phyloP scores from a whole-genome alignment of 2,888 invertebrate genomes.

The Arctia plantaginis region DNA sequence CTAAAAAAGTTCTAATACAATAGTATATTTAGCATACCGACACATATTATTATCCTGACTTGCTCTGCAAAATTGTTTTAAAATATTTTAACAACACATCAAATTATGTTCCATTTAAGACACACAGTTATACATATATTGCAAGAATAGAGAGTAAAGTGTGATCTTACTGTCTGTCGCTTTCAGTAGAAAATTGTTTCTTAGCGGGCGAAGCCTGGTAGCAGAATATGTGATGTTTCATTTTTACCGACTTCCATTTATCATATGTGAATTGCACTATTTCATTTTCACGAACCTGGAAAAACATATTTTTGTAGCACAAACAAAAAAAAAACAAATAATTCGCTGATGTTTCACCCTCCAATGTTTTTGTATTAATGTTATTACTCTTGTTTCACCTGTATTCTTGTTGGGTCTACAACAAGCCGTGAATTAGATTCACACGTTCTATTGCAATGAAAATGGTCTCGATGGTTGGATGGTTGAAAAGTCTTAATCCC shows the following conservation, averaged over 20 bases:
- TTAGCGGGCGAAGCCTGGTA: constrained; percentile 95
- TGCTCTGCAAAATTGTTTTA: constrained; percentile 78
- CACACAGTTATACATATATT: constrained; percentile 33
- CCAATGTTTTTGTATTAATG: too few species aligned
- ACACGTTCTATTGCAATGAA: too few species aligned
- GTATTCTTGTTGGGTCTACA: not conserved
- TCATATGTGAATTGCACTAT: constrained; percentile 94
- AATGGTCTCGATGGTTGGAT: too few species aligned
- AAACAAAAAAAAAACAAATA: not conserved
- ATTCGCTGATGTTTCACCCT: not conserved
- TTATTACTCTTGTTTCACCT: too few species aligned
- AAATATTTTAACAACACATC: constrained; percentile 48
- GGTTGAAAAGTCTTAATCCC: too few species aligned
- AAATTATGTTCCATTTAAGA: constrained; percentile 16
- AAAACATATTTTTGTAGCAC: not conserved
- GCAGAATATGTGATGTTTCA: constrained; percentile 96
- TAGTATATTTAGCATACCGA: constrained; percentile 73
- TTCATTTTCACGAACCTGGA: constrained; percentile 92
- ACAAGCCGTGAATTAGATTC: not conserved
- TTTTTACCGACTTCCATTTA: constrained; percentile 93
- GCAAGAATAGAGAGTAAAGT: constrained; percentile 16
- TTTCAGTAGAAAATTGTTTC: constrained; percentile 92
- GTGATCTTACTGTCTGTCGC: constrained; percentile 86
- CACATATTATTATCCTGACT: constrained; percentile 84
- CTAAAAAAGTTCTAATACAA: constrained; percentile 39